These are phyloP conservation scores for Petrolisthes manimaculis DNA, from an alignment of 2,888 invertebrate genomes.

Conservation along the genomic window DNA sequence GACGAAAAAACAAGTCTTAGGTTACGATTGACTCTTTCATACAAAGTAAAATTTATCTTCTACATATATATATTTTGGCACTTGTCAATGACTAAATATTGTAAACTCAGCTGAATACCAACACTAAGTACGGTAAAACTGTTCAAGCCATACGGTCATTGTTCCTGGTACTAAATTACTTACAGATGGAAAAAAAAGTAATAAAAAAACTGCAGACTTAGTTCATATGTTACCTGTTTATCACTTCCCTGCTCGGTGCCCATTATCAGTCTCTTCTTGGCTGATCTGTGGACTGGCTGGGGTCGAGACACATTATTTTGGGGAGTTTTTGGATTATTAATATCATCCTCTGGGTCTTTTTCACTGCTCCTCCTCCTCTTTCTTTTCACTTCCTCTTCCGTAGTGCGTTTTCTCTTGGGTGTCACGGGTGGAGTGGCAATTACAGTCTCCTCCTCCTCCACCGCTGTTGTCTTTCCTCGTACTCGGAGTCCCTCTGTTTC, in stretches of 20 bases:
- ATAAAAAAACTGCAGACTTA: not conserved
- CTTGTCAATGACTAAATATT: too few relatives aligned
- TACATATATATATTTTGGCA: too few relatives aligned
- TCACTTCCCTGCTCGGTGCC: not conserved
- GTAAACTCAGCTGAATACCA: too few relatives aligned
- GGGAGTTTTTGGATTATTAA: slow-evolving; percentile 18
- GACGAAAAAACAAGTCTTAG: too few relatives aligned
- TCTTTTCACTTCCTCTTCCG: slow-evolving; percentile 13
- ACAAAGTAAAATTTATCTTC: too few relatives aligned
- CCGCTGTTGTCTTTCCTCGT: not conserved
- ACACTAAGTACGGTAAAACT: not conserved
- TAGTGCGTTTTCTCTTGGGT: slow-evolving; percentile 41
- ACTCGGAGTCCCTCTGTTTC: not conserved
- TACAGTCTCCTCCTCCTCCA: not conserved
- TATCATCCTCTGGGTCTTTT: not conserved
- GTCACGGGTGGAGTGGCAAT: slow-evolving; percentile 21
- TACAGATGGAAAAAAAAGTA: not conserved
- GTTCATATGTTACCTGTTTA: not conserved
- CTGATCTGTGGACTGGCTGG: slow-evolving; percentile 29
- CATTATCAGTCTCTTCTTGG: slow-evolving; percentile 56
- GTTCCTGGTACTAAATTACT: not conserved
- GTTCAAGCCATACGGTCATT: too few relatives aligned
- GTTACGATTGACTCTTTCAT: too few relatives aligned
- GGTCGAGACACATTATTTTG: not conserved
- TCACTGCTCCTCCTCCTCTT: slow-evolving; percentile 28